Evolutionary conservation across 2,113 vertebrate species (phyloP), one percentile per base, ranked within the genome.

Genomic region (Promerops cafer): DNA sequence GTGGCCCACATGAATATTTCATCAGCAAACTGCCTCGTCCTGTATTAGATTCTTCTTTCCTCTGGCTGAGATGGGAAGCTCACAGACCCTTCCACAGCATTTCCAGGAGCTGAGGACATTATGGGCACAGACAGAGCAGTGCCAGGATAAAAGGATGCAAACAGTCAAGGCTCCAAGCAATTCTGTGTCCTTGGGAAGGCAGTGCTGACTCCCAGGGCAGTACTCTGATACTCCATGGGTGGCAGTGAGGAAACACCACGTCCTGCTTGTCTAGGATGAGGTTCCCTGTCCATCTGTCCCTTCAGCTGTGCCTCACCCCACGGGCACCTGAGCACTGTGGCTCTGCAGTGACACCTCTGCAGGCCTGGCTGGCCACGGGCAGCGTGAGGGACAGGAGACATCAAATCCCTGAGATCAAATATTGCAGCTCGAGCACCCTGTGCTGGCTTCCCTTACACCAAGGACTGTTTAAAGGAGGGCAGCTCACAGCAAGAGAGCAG

Each of bases 1-100:
- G 85, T 37, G 91, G 61, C 53, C 52, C 20, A 72, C 76, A 90
- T 90, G 87, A 97, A 95, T 95, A 95, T 95, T 96, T 81, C 89
- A 95, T 86, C 81, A 95, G 65, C 40, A 65, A 94, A 83, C 83
- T 21, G 45, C 64, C 76, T 95, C 57, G n/a, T n/a, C 7, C 35
- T 77, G 5, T 31, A 63, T 78, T 84, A 84, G 47, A n/a, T 78
- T 81, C 68, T 83, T 68, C 68, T 35, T 24, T 53, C 21, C 49
- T 75, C 82, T 19, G 45, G 60, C 56, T 54, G 47, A 70, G 49
- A 24, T n/a, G n/a, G 50, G 69, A 80, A 45, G 80, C 31, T 61
- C 64, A n/a, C 57, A 56, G 74, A 70, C 54, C 28, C 24, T 69
- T 89, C 44, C 44, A n/a, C 28, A 40, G 47, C 7, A 0, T 39